A percentile compares a stretch with the other conserved stretches of the same genome.
phyloP scores from a whole-genome alignment of 2,797 vertebrate species.

The Myripristis murdjan region DNA sequence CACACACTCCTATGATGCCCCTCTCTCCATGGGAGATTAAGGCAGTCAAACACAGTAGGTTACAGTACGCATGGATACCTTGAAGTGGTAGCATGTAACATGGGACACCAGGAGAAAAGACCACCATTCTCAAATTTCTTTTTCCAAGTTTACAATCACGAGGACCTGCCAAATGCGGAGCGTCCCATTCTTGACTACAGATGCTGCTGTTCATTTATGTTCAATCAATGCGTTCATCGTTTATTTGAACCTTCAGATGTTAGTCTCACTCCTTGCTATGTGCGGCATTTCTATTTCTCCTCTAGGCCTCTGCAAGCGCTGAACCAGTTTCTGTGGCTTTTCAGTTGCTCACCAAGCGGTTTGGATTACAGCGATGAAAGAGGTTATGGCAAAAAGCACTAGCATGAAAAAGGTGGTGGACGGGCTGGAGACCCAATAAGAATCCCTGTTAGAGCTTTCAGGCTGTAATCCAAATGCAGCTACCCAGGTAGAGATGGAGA shows the following conservation, averaged over 20 bases:
- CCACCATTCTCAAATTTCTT: slow-evolving; percentile 36
- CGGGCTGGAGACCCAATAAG: slow-evolving; percentile 34
- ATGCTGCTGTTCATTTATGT: background rate
- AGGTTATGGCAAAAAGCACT: slow-evolving; percentile 26
- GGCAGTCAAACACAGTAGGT: slow-evolving; percentile 81
- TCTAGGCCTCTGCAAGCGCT: background rate
- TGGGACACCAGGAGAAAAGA: slow-evolving; percentile 65
- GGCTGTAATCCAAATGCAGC: slow-evolving; percentile 59
- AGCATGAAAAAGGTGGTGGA: slow-evolving; percentile 21
- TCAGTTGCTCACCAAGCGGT: background rate
- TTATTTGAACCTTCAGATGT: background rate
- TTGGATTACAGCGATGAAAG: background rate
- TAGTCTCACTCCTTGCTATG: background rate
- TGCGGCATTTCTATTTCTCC: slow-evolving; percentile 1
- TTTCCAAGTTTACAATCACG: background rate
- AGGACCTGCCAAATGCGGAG: background rate
- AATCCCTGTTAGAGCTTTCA: slow-evolving; percentile 22
- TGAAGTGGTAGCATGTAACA: slow-evolving; percentile 63
- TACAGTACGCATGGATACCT: slow-evolving; percentile 61
- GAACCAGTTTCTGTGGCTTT: slow-evolving; percentile 27
- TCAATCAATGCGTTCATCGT: slow-evolving; percentile 1
- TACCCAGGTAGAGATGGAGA: slow-evolving; percentile 43
- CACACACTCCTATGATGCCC: slow-evolving; percentile 83
- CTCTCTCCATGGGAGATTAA: slow-evolving; percentile 84
- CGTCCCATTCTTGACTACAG: background rate